Conservation (phyloP, 2,113 vertebrate species). For the Varanus salvator region DNA sequence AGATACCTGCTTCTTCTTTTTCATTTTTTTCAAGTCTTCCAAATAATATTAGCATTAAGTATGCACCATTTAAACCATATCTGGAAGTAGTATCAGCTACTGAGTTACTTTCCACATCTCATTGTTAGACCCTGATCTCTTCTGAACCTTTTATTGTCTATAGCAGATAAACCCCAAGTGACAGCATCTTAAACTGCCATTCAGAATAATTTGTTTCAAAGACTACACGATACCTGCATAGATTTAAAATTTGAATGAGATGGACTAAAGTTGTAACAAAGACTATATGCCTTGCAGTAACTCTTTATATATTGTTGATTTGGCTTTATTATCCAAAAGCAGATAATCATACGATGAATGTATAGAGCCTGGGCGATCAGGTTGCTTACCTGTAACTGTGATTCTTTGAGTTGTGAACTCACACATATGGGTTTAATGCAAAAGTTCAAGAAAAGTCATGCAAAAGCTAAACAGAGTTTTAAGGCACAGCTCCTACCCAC, state of each 20-base stretch:
- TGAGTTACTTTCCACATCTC: neutral
- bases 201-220: neutral
- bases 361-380: no score
- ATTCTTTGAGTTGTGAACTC: no score
- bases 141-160: neutral
- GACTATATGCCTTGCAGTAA: neutral
- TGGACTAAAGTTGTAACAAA: neutral
- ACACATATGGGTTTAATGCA: no score
- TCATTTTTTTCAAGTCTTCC: no score
- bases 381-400: no score
- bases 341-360: neutral
- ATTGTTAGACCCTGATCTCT: neutral
- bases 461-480: no score
- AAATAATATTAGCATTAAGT: neutral
- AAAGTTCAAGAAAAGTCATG: no score
- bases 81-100: neutral
- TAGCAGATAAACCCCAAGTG: neutral
- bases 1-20: no score
- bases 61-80: neutral
- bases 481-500: no score
- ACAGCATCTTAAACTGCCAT: neutral
- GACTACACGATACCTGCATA: no score
- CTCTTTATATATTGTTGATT: neutral
- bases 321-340: neutral
- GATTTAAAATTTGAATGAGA: neutral